These are phyloP conservation scores for Catharus fuscescens DNA, from an alignment of 2,113 vertebrate species.

Conservation along the genomic window DNA sequence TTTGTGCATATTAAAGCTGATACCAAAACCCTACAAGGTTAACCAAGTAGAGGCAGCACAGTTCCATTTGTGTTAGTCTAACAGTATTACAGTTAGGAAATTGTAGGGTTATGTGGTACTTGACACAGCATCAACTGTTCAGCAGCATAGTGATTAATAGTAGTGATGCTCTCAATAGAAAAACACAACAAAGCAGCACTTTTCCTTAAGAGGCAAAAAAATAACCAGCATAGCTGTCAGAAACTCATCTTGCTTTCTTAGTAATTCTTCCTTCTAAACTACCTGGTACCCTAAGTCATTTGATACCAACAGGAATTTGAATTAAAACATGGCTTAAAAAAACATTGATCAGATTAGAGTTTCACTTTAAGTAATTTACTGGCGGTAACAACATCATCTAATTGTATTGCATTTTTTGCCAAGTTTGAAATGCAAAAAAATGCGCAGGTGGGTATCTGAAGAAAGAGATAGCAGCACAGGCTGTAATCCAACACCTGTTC, in stretches of 20 bases:
- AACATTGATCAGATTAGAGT: neutral
- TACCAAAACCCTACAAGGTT: neutral
- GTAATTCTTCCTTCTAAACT: neutral
- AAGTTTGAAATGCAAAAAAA: neutral
- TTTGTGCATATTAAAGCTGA: neutral
- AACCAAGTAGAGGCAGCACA: neutral
- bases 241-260: neutral
- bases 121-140: neutral
- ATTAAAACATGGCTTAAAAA: neutral
- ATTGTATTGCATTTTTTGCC: neutral
- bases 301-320: neutral
- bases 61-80: neutral
- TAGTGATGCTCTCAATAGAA: neutral
- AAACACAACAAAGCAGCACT: neutral
- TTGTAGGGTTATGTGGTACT: neutral
- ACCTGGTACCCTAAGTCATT: neutral
- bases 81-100: neutral
- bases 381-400: neutral
- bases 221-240: neutral
- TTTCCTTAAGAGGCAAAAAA: neutral
- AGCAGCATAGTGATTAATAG: neutral
- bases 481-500: neutral
- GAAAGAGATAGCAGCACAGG: neutral
- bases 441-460: neutral
- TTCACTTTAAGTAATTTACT: constrained; percentile 4